phyloP scores from a whole-genome alignment of 2,888 invertebrate species.

The Neelides folsomi region DNA sequence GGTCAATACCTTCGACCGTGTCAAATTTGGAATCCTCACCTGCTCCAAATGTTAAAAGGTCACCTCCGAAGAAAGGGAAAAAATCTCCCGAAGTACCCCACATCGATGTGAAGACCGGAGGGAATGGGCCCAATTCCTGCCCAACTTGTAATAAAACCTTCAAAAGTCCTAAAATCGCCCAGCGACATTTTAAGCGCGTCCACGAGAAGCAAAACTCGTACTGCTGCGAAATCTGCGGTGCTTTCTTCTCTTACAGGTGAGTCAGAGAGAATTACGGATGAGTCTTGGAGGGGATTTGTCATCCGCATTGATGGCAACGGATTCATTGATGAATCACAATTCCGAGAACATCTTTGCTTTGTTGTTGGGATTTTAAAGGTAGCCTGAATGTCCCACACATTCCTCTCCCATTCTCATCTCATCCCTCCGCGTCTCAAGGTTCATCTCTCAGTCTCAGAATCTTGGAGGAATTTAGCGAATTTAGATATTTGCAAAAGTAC shows the following conservation, averaged over 20 bases:
- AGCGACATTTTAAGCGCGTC: slow-evolving; percentile 27
- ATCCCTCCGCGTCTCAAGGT: too few relatives aligned
- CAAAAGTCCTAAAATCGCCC: slow-evolving; percentile 29
- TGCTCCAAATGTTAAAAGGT: neutral
- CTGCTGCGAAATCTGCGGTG: slow-evolving; percentile 30
- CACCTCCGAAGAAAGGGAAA: too few relatives aligned
- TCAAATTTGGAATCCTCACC: neutral
- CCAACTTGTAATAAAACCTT: slow-evolving; percentile 29
- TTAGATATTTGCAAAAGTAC: too few relatives aligned
- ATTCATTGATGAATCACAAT: too few relatives aligned
- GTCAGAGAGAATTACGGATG: slow-evolving; percentile 8
- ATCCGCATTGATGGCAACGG: too few relatives aligned
- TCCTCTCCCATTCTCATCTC: too few relatives aligned
- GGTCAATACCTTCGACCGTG: too few relatives aligned
- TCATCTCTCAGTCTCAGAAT: too few relatives aligned
- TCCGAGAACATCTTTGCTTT: too few relatives aligned
- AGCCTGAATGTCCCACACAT: too few relatives aligned
- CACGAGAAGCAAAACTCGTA: slow-evolving; percentile 27
- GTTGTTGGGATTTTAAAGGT: too few relatives aligned
- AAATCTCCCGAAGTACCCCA: neutral
- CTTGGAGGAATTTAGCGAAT: too few relatives aligned
- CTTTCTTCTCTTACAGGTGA: slow-evolving; percentile 30
- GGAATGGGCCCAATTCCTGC: slow-evolving; percentile 16
- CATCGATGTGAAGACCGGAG: slow-evolving; percentile 5
- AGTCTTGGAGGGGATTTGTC: neutral